Base-by-base conservation (phyloP, 1,140 invertebrate species). In the Cherax destructor region DNA sequence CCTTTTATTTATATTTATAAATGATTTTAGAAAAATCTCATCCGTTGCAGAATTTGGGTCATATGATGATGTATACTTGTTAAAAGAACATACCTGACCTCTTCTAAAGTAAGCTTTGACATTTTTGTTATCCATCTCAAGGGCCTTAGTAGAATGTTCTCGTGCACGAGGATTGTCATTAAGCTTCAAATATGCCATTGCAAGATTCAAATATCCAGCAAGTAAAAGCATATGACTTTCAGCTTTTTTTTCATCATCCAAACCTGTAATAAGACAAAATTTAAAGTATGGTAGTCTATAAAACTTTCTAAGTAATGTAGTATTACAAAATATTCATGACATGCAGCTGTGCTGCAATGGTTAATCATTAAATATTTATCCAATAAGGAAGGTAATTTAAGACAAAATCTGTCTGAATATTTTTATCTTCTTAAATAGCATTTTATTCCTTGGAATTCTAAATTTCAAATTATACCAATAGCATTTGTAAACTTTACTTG, bases 91-190 rank as follows among this genome's bases (percentile, higher is more conserved):
- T 88, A 96, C 96, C 94, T 97, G 96, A 0, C 98, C 99, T 92
- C 97, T 95, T 93, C 99, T 96, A 94, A 98, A 99, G 1, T 98
- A 94, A 0, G 97, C 99, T 94, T 99, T 99, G 6, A 97, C 97
- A 95, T 98, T 99, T 11, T 96, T 96, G 0, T 95, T 94, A 94
- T 98, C 97, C 9, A 98, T 93, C 79, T 96, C 96, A 3, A 99
- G 94, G 7, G 96, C 98, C 93, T 96, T 96, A 24, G 96, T 96
- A 89, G 96, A 96, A 65, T 96, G 95, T 77, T 97, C 95, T 91
- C 96, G 96, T 1, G 97, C 97, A 91, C 97, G 96, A 50, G 96
- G 94, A 90, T 96, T 94, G 86, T 98, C 96, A n/a, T 97, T 95
- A 18, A 96, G 94, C 95, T 99, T 99, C 41, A 99, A 94, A 94